Percentiles rank a stretch among this genome's conserved stretches.
Evolutionary conservation across 1,140 invertebrate genomes (phyloP).

Genomic region (Drosophila virilis): DNA sequence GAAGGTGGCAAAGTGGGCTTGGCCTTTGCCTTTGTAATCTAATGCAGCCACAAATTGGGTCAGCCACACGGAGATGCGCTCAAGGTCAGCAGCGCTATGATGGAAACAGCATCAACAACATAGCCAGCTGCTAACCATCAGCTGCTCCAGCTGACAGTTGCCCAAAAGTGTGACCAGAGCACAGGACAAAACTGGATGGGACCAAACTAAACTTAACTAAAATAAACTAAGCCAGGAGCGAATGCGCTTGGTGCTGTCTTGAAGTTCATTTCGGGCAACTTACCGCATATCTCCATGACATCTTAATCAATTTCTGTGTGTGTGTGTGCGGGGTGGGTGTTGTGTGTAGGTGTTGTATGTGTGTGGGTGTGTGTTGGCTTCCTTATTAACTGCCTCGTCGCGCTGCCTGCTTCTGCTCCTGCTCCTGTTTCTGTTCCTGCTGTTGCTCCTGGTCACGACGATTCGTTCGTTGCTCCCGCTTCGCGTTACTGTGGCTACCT

Average conservation of each 20-base stretch:
- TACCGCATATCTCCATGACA: constrained; percentile 84
- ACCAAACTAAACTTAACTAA: no score
- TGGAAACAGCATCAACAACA: constrained; percentile 2
- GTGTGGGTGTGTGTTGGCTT: constrained; percentile 24
- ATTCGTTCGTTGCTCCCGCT: constrained; percentile 51
- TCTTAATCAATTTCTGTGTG: constrained; percentile 54
- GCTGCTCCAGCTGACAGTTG: constrained; percentile 7
- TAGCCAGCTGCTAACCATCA: constrained; percentile 36
- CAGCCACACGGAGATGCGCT: constrained; percentile 22
- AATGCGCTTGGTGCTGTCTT: background rate
- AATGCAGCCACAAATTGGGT: constrained; percentile 36
- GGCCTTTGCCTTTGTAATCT: background rate
- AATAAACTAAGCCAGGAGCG: no score
- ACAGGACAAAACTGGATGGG: background rate
- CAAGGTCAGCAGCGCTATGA: constrained; percentile 45
- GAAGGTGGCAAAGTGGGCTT: constrained; percentile 20
- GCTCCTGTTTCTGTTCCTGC: constrained; percentile 21
- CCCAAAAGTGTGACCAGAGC: constrained; percentile 18
- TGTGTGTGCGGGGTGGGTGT: constrained; percentile 27
- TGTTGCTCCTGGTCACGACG: constrained; percentile 13
- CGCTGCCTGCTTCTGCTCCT: constrained; percentile 29
- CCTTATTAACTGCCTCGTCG: constrained; percentile 20
- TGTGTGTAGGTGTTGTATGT: constrained; percentile 35
- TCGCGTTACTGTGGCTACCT: constrained; percentile 39
- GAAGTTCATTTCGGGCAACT: constrained; percentile 35